These are phyloP conservation scores for Eulimnadia texana DNA, from an alignment of 1,140 invertebrate genomes.

Conservation along the genomic window DNA sequence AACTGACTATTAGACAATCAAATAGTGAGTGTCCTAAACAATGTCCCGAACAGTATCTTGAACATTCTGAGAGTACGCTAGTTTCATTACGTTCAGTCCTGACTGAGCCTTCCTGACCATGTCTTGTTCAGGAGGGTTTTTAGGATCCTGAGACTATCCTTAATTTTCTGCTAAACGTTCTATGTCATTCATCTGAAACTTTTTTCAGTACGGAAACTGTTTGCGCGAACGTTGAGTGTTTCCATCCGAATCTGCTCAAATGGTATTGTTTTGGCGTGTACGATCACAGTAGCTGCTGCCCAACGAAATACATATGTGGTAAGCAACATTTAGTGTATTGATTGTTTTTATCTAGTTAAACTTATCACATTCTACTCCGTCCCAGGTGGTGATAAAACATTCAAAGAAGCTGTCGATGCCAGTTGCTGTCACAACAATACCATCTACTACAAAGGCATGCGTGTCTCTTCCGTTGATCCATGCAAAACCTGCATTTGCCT, in stretches of 20 bases:
- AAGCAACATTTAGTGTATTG: background rate
- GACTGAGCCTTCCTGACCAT: too few relatives aligned
- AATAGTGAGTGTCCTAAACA: too few relatives aligned
- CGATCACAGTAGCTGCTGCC: conserved; percentile 14
- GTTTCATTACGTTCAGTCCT: too few relatives aligned
- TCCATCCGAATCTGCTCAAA: background rate
- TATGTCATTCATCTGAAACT: too few relatives aligned
- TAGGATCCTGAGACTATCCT: too few relatives aligned
- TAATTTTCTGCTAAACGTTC: too few relatives aligned
- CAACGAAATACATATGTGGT: conserved; percentile 18
- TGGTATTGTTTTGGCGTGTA: background rate
- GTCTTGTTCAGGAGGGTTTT: too few relatives aligned
- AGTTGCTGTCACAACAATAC: background rate
- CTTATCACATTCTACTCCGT: background rate
- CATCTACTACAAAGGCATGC: background rate
- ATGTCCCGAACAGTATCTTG: too few relatives aligned
- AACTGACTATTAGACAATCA: too few relatives aligned
- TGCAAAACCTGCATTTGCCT: conserved; percentile 10
- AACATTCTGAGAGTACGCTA: too few relatives aligned
- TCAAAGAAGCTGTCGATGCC: background rate
- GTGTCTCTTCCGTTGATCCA: background rate
- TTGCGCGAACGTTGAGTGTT: background rate
- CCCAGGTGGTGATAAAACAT: background rate
- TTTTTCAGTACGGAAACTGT: background rate
- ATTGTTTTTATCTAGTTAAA: background rate